Evolutionary conservation across 2,113 vertebrate genomes (phyloP).

Genomic region (Siphamia tubifer): DNA sequence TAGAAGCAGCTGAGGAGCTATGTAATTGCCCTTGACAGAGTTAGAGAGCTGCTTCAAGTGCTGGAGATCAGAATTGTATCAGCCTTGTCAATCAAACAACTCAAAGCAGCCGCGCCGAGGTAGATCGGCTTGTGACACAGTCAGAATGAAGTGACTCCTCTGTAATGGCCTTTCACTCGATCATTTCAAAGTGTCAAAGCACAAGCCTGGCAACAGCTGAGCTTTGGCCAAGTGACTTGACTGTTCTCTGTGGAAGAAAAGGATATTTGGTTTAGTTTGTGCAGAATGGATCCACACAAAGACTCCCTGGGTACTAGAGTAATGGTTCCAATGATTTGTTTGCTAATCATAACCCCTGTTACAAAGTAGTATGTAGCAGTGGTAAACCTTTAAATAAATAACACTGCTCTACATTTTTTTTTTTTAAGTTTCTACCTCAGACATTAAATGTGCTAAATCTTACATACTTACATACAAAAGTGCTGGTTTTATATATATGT

Average conservation of each 20-base stretch:
- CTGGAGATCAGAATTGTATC: conserved; percentile 46
- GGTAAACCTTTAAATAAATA: too few species aligned
- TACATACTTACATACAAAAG: too few species aligned
- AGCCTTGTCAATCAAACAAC: conserved; percentile 60
- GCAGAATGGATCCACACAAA: not conserved
- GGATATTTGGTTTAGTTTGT: not conserved
- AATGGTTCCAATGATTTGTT: too few species aligned
- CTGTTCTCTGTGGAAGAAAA: conserved; percentile 8
- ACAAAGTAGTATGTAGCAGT: too few species aligned
- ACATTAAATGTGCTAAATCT: too few species aligned
- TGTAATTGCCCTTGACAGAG: conserved; percentile 70
- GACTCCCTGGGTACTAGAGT: too few species aligned
- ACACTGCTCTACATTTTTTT: too few species aligned
- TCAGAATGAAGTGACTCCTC: conserved; percentile 60
- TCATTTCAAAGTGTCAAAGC: conserved; percentile 62
- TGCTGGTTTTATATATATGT: too few species aligned
- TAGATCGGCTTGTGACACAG: conserved; percentile 41
- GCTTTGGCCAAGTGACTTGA: conserved; percentile 25
- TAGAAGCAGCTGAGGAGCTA: conserved; percentile 32
- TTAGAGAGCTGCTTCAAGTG: conserved; percentile 40
- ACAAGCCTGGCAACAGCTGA: conserved; percentile 17
- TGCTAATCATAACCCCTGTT: too few species aligned
- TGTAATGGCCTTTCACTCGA: conserved; percentile 71
- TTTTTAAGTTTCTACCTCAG: too few species aligned
- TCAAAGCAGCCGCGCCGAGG: conserved; percentile 11